These are phyloP conservation scores for Pseudanteris insignis DNA, from an alignment of 2,888 invertebrate species.

Conservation along the genomic window DNA sequence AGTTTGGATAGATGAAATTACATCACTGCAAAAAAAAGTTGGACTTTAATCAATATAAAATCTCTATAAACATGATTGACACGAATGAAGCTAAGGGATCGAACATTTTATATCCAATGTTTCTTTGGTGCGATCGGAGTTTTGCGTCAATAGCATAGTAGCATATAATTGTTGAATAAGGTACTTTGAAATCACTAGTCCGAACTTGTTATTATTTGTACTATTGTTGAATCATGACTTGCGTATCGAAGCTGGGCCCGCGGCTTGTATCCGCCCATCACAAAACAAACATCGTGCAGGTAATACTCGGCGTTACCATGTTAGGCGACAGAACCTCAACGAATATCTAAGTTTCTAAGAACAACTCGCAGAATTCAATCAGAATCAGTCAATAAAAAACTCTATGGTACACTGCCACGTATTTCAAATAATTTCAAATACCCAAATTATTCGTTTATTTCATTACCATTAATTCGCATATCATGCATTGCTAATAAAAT, in stretches of 20 bases:
- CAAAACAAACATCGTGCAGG: constrained; percentile 58
- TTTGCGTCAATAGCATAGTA: constrained; percentile 53
- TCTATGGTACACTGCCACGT: constrained; percentile 33
- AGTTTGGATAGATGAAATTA: too few species aligned
- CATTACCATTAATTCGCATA: too few species aligned
- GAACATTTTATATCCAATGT: constrained; percentile 17
- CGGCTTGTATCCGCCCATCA: constrained; percentile 56
- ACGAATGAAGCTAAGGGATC: constrained; percentile 31
- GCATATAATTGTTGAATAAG: constrained; percentile 54
- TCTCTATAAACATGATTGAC: too few species aligned
- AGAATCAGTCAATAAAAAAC: constrained; percentile 37
- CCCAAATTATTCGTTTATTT: too few species aligned
- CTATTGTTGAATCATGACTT: constrained; percentile 66
- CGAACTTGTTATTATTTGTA: constrained; percentile 65
- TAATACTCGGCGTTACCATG: constrained; percentile 25
- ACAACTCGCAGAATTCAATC: constrained; percentile 10
- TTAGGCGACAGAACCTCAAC: constrained; percentile 34
- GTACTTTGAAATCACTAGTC: constrained; percentile 51
- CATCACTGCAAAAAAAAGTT: too few species aligned
- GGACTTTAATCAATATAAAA: too few species aligned
- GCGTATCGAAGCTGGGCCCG: constrained; percentile 55
- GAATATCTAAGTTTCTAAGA: constrained; percentile 33
- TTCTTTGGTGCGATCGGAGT: not conserved
- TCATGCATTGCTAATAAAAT: too few species aligned
- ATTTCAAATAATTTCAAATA: too few species aligned